Conservation (phyloP, 2,888 invertebrate species). For the Protophormia terraenovae region DNA sequence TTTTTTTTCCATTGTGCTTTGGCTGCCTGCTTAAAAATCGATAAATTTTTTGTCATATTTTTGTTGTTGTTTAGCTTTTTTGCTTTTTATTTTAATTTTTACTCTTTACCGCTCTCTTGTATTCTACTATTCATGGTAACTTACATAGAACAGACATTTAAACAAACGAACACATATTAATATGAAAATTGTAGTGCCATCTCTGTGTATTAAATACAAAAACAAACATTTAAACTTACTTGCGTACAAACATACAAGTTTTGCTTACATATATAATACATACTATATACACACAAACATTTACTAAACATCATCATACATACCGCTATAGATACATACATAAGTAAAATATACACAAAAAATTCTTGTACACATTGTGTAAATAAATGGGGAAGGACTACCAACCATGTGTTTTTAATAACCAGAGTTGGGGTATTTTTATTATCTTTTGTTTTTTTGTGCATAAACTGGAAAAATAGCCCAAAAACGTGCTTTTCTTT, state of each 20-base stretch:
- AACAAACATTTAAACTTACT: not conserved
- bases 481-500: not conserved
- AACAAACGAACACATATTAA: not conserved
- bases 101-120: not conserved
- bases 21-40: slow-evolving; percentile 45
- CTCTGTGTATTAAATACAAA: slow-evolving; percentile 30
- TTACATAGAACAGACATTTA: not conserved
- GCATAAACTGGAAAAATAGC: not conserved
- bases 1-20: not conserved
- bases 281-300: not conserved
- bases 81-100: not conserved
- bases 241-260: not conserved
- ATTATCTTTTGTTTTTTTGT: not conserved
- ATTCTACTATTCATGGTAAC: slow-evolving; percentile 6
- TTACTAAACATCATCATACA: not conserved
- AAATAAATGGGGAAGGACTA: slow-evolving; percentile 6
- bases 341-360: not conserved
- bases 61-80: slow-evolving; percentile 4
- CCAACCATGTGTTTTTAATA: not conserved
- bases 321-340: slow-evolving; percentile 2
- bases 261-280: not conserved
- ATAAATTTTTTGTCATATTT: slow-evolving; percentile 33
- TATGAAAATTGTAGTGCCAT: slow-evolving; percentile 6
- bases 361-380: not conserved
- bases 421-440: not conserved